phyloP scores from a whole-genome alignment of 2,888 invertebrate species.

The Synergus laeviventris region DNA sequence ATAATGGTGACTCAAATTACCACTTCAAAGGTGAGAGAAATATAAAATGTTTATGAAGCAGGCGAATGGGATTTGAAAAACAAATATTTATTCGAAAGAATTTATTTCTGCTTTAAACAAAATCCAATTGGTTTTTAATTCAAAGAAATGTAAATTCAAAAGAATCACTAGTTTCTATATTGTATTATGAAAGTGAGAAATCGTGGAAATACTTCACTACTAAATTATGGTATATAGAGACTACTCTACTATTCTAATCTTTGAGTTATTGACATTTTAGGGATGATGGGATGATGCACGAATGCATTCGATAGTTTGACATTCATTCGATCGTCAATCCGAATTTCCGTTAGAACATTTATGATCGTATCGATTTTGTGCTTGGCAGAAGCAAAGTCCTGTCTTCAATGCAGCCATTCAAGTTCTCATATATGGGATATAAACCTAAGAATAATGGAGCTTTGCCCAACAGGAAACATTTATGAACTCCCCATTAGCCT shows the following conservation, averaged over 20 bases:
- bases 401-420: neutral
- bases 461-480: constrained; percentile 14
- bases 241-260: neutral
- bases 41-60: neutral
- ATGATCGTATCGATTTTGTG: constrained; percentile 5
- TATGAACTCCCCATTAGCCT: constrained; percentile 24
- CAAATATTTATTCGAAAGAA: neutral
- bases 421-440: constrained; percentile 7
- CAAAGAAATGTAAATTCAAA: no score
- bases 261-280: neutral
- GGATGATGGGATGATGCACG: neutral
- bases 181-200: no score
- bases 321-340: neutral
- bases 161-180: no score
- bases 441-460: constrained; percentile 29
- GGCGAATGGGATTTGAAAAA: neutral
- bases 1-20: neutral
- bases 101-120: neutral
- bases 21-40: constrained; percentile 5
- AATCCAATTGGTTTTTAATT: neutral
- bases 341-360: constrained; percentile 24
- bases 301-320: constrained; percentile 3
- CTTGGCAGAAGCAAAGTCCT: constrained; percentile 16
- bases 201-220: no score
- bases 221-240: neutral